Base-by-base conservation (phyloP, 2,888 invertebrate species). In the Andrena chrysosceles region DNA sequence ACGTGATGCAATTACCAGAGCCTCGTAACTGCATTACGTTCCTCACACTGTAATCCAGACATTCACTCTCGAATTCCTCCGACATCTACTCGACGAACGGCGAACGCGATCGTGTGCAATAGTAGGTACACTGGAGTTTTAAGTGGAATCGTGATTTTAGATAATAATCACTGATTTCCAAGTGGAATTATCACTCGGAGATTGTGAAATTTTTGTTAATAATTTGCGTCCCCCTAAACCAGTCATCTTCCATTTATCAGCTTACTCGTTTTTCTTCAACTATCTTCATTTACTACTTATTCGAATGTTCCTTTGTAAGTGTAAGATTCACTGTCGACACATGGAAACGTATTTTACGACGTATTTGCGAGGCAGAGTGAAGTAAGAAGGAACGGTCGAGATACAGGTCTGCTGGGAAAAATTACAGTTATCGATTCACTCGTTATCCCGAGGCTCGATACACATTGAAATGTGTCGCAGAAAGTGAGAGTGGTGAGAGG, bases 401-500 rank as follows among this genome's bases (percentile, higher is more conserved):
- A 42, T 54, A 7, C 54, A 54, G 54, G 54, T 54, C 8, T 23
- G 8, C 20, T 8, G n/a, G 26, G 10, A 26, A 23, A 62, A 31
- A 64, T 67, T 72, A n/a, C 26, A 7, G 52, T 49, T 49, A 60
- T 84, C 68, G 64, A 66, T 77, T 76, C 20, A 33, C 20, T 73
- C 10, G 35, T 75, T 71, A 70, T 71, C 52, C 64, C 64, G 20
- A 7, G 52, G 62, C 73, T 87, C 84, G 84, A 85, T 89, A 82
- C 52, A 82, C 75, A 85, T 89, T 85, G 72, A 89, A 89, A 87
- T 78, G 77, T 86, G 83, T 89, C 76, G 86, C 83, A 64, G 87
- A 89, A 88, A 90, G 90, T 87, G 90, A 91, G 90, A 90, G 90
- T 89, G 73, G 81, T 81, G 85, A 77, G 86, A 86, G 86, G 80